These are phyloP conservation scores for Acropora tenuis DNA, from an alignment of 64 coral and sea anemone genomes.

Conservation along the genomic window DNA sequence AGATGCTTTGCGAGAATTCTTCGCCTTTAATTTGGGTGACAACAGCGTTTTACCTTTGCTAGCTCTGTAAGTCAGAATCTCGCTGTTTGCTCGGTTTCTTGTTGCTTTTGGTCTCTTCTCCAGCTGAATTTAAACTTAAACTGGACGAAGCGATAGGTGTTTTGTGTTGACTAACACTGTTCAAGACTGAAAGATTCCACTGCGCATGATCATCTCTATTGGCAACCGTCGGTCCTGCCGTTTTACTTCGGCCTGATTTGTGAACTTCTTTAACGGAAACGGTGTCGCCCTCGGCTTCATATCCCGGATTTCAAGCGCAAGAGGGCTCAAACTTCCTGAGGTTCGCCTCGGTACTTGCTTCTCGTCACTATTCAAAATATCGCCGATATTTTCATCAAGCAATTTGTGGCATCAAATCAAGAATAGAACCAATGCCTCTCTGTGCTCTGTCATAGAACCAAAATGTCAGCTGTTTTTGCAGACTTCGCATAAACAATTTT, in stretches of 20 bases:
- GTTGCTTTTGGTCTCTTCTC: not conserved
- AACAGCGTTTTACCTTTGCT: not conserved
- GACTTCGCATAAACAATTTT: no score
- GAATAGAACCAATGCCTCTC: no score
- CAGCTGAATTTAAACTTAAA: not conserved
- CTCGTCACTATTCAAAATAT: slow-evolving; percentile 84
- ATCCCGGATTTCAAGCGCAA: not conserved
- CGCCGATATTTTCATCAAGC: slow-evolving; percentile 63
- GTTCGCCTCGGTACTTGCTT: slow-evolving; percentile 15
- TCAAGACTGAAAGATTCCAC: not conserved
- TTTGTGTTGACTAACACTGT: not conserved
- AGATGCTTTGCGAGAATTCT: not conserved
- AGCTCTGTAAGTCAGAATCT: not conserved
- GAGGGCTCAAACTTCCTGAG: not conserved
- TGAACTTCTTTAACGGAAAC: not conserved
- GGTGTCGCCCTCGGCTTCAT: not conserved
- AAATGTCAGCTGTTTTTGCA: no score
- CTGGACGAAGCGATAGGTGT: slow-evolving; percentile 2
- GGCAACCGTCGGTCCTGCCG: not conserved
- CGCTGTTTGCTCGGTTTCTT: not conserved
- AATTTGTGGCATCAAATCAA: no score
- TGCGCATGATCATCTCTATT: not conserved
- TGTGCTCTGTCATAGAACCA: no score
- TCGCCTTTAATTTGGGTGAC: not conserved
- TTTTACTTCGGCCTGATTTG: not conserved